These are phyloP conservation scores for Notamacropus eugenii DNA, from an alignment of 2,797 vertebrate species.

Conservation along the genomic window DNA sequence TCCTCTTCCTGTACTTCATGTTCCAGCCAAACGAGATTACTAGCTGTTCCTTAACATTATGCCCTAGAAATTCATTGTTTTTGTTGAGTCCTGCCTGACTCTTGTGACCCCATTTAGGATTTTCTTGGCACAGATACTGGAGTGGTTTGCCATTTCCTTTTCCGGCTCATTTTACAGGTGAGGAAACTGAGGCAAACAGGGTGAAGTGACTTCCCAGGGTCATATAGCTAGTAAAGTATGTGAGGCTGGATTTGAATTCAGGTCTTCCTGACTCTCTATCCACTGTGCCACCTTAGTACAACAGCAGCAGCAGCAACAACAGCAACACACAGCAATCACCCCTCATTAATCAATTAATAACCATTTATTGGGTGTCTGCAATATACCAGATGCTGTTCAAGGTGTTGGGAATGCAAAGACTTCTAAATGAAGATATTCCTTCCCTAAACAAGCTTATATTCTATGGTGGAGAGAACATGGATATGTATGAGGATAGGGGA, in stretches of 20 bases:
- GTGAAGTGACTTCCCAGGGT: background rate
- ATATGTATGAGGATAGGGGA: background rate
- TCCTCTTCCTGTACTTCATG: background rate
- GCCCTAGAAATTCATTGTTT: background rate
- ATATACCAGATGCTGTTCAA: background rate
- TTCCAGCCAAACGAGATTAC: background rate
- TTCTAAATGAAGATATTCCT: background rate
- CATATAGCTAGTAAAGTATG: background rate
- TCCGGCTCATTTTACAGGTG: background rate
- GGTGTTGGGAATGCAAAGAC: background rate
- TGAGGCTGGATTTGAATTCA: background rate
- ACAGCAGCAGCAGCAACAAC: too few relatives aligned
- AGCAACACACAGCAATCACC: background rate
- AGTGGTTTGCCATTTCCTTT: background rate
- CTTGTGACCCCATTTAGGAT: background rate
- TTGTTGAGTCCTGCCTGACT: background rate
- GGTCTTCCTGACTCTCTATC: background rate
- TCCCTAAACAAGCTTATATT: background rate
- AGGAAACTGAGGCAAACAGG: background rate
- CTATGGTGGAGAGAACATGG: background rate
- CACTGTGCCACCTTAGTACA: background rate
- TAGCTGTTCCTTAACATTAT: background rate
- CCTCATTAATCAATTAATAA: background rate
- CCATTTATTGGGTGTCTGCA: background rate
- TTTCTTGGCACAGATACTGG: background rate